phyloP scores from a whole-genome alignment of 2,113 vertebrate genomes.

The Pelvicachromis taeniatus region DNA sequence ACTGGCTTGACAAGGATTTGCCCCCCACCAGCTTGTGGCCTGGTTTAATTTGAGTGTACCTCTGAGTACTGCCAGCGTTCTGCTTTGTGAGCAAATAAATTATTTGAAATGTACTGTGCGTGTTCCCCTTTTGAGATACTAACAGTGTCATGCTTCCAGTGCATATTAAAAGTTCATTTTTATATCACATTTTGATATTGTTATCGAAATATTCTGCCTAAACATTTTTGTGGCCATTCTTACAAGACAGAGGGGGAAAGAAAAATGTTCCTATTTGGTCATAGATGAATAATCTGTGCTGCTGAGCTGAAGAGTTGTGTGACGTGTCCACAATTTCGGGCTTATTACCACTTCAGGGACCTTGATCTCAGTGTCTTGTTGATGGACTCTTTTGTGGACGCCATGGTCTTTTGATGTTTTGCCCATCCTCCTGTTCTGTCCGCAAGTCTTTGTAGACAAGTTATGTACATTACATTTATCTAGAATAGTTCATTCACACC shows the following conservation, averaged over 20 bases:
- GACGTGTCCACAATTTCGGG: background rate
- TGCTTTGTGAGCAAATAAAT: background rate
- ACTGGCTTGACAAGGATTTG: slow-evolving; percentile 32
- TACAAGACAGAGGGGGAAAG: background rate
- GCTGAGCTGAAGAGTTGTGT: background rate
- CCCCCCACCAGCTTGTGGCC: background rate
- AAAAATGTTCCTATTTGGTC: background rate
- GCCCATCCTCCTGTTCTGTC: background rate
- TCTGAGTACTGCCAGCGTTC: background rate
- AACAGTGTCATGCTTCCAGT: background rate
- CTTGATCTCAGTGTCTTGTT: background rate
- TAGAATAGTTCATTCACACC: background rate
- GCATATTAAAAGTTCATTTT: background rate
- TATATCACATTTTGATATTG: background rate
- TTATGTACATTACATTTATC: background rate
- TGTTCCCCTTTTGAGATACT: background rate
- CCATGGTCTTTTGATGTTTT: background rate
- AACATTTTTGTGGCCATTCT: background rate
- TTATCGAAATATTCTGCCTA: background rate
- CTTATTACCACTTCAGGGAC: background rate
- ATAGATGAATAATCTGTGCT: background rate
- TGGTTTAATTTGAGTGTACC: slow-evolving; percentile 42
- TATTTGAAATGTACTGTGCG: background rate
- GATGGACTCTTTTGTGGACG: background rate
- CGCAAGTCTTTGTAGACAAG: background rate